phyloP scores from a whole-genome alignment of 2,797 vertebrate genomes.

The Limosa lapponica region DNA sequence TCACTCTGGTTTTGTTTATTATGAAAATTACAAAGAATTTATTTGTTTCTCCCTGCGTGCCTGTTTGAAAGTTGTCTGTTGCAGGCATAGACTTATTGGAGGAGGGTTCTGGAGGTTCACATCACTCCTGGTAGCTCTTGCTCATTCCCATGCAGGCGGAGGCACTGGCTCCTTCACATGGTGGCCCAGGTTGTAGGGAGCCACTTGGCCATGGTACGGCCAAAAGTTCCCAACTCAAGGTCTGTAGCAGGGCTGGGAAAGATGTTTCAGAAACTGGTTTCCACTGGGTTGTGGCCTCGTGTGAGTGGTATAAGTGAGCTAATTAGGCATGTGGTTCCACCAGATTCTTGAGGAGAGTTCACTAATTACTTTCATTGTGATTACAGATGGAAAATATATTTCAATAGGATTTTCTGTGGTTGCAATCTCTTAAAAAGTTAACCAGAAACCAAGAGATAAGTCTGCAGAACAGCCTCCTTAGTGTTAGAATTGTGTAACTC shows the following conservation, averaged over 20 bases:
- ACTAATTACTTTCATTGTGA: neutral
- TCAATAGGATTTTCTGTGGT: neutral
- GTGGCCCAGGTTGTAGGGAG: neutral
- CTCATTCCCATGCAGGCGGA: neutral
- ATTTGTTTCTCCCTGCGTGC: constrained; percentile 33
- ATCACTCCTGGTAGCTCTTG: neutral
- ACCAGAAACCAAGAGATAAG: neutral
- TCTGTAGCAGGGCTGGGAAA: neutral
- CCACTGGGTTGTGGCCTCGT: neutral
- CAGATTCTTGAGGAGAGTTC: neutral
- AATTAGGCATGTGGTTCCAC: neutral
- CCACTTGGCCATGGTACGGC: accelerated
- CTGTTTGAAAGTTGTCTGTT: constrained; percentile 49
- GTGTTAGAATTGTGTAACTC: neutral
- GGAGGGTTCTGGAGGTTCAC: neutral
- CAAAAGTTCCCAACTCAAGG: neutral
- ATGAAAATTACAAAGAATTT: constrained; percentile 67
- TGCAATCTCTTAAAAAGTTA: neutral
- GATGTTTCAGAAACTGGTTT: neutral
- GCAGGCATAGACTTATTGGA: neutral
- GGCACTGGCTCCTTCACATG: neutral
- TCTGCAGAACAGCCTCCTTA: neutral
- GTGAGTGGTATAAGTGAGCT: neutral
- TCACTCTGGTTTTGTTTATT: constrained; percentile 71
- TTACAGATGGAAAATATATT: neutral